These are phyloP conservation scores for Enteromius argenteus DNA, from an alignment of 2,797 vertebrate species.

Conservation along the genomic window DNA sequence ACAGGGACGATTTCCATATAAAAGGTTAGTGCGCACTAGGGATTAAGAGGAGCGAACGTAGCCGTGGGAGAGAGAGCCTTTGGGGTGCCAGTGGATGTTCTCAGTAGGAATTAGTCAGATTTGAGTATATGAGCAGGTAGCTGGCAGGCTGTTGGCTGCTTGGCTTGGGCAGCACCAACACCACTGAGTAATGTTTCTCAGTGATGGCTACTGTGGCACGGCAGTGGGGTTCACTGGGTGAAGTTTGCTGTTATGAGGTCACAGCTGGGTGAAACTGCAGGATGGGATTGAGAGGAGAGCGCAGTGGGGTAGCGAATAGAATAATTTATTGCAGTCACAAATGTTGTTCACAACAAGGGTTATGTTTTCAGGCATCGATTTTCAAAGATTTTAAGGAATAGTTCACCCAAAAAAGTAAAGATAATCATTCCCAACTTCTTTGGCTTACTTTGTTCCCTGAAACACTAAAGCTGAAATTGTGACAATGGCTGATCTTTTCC, in stretches of 20 bases:
- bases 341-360: background rate
- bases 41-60: constrained; percentile 29
- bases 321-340: background rate
- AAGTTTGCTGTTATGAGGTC: constrained; percentile 7
- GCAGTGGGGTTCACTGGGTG: constrained; percentile 21
- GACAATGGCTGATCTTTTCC: background rate
- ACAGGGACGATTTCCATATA: constrained; percentile 67
- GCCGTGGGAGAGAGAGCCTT: constrained; percentile 30
- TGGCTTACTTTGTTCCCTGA: background rate
- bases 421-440: background rate
- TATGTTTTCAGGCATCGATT: background rate
- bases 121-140: constrained; percentile 23
- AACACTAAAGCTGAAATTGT: background rate
- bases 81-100: constrained; percentile 40
- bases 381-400: background rate
- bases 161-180: constrained; percentile 20
- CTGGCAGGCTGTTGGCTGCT: constrained; percentile 35
- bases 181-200: background rate
- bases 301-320: background rate
- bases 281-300: background rate
- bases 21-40: constrained; percentile 57
- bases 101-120: constrained; percentile 54
- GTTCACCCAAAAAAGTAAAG: background rate
- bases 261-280: background rate
- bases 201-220: constrained; percentile 9